Conservation (phyloP, 1,140 invertebrate species). For the Drosophila subobscura region DNA sequence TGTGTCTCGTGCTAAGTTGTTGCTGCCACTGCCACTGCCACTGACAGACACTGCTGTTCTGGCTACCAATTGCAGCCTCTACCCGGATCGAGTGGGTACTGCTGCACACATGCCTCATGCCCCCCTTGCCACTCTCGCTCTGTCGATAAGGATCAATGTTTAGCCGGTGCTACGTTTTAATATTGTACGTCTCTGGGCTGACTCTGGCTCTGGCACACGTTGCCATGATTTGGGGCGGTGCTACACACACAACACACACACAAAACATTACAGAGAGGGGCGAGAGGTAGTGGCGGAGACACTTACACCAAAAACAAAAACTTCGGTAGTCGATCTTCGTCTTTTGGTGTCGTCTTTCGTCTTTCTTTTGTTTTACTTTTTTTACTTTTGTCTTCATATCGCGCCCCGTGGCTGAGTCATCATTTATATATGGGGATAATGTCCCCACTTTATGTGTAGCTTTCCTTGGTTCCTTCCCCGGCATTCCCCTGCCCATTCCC, state of each 20-base stretch:
- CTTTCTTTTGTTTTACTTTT: slow-evolving; percentile 15
- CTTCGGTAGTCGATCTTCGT: slow-evolving; percentile 20
- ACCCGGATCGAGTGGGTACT: slow-evolving; percentile 17
- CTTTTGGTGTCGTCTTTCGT: neutral
- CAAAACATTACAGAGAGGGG: neutral
- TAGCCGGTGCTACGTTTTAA: slow-evolving; percentile 68
- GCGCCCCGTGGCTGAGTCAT: slow-evolving; percentile 33
- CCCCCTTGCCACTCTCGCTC: slow-evolving; percentile 18
- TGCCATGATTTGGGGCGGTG: slow-evolving; percentile 72
- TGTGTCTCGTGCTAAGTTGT: slow-evolving; percentile 73
- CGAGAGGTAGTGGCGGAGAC: neutral
- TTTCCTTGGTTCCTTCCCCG: slow-evolving; percentile 19
- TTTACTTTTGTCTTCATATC: slow-evolving; percentile 2
- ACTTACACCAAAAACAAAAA: slow-evolving; percentile 15
- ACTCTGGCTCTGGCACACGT: slow-evolving; percentile 39
- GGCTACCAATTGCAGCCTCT: slow-evolving; percentile 64
- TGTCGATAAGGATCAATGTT: slow-evolving; percentile 82
- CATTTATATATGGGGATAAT: slow-evolving; percentile 30
- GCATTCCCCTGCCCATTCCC: neutral
- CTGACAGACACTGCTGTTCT: slow-evolving; percentile 52
- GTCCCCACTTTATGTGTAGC: slow-evolving; percentile 53
- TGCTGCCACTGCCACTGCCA: slow-evolving; percentile 40
- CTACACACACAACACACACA: slow-evolving; percentile 10
- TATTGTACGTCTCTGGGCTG: slow-evolving; percentile 29
- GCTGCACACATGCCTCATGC: slow-evolving; percentile 9